phyloP scores from a whole-genome alignment of 2,797 vertebrate species.

The Sus cebifrons region DNA sequence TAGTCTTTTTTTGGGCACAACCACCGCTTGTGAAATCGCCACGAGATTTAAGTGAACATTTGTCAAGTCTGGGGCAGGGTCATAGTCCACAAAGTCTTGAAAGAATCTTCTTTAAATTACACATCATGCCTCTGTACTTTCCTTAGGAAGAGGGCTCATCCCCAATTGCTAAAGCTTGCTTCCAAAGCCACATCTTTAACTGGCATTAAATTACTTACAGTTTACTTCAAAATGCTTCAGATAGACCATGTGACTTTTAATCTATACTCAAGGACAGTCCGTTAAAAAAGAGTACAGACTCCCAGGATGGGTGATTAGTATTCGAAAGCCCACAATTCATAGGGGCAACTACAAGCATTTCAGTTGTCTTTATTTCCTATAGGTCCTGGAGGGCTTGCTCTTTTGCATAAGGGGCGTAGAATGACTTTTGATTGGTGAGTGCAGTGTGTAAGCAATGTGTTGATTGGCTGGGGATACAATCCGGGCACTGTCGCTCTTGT shows the following conservation, averaged over 20 bases:
- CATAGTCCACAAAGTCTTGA: neutral
- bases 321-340: neutral
- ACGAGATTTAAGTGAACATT: neutral
- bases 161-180: neutral
- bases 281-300: neutral
- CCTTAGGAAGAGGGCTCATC: no score
- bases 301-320: neutral
- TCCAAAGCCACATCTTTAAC: neutral
- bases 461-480: neutral
- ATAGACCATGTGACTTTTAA: neutral
- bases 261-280: neutral
- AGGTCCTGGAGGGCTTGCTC: neutral
- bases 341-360: neutral
- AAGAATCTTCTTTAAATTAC: neutral
- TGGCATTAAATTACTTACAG: neutral
- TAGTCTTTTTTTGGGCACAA: neutral
- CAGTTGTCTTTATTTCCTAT: neutral
- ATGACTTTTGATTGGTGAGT: neutral
- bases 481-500: neutral
- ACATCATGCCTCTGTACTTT: rapidly evolving
- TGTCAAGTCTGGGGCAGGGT: neutral
- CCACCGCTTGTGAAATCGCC: neutral
- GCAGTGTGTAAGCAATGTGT: neutral
- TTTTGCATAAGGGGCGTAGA: neutral
- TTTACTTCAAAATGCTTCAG: neutral